Conservation (phyloP, 2,888 invertebrate species). For the Busseola fusca region DNA sequence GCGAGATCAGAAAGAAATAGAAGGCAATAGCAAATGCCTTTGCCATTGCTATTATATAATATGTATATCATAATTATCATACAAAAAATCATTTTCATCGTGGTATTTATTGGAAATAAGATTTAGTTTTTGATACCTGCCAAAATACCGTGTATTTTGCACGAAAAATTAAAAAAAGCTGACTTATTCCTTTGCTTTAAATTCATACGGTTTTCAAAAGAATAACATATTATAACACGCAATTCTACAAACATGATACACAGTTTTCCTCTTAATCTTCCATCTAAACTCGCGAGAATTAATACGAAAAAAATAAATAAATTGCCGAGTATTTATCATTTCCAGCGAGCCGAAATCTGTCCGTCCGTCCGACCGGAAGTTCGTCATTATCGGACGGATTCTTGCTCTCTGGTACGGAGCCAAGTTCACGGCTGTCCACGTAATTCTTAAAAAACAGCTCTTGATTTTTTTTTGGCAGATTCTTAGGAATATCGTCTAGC, state of each 20-base stretch:
- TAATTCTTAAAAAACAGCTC: conserved; percentile 48
- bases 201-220: conserved; percentile 9
- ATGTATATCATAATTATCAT: too few relatives aligned
- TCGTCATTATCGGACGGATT: conserved; percentile 80
- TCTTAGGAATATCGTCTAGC: conserved; percentile 48
- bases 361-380: conserved; percentile 74
- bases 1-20: too few relatives aligned
- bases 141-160: background rate
- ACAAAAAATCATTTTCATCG: background rate
- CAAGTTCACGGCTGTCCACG: conserved; percentile 75
- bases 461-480: conserved; percentile 41
- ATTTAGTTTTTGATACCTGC: background rate
- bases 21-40: background rate
- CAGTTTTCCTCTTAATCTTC: conserved; percentile 40
- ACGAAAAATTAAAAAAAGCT: background rate
- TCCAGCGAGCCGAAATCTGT: conserved; percentile 58
- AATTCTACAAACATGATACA: conserved; percentile 37
- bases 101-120: background rate
- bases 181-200: too few relatives aligned
- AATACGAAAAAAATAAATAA: conserved; percentile 53
- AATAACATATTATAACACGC: conserved; percentile 9
- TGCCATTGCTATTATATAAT: too few relatives aligned
- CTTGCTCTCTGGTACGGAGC: conserved; percentile 74
- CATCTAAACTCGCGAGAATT: conserved; percentile 38
- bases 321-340: conserved; percentile 68